Base-by-base conservation (phyloP, 2,888 invertebrate genomes). In the Metallyticus violacea region DNA sequence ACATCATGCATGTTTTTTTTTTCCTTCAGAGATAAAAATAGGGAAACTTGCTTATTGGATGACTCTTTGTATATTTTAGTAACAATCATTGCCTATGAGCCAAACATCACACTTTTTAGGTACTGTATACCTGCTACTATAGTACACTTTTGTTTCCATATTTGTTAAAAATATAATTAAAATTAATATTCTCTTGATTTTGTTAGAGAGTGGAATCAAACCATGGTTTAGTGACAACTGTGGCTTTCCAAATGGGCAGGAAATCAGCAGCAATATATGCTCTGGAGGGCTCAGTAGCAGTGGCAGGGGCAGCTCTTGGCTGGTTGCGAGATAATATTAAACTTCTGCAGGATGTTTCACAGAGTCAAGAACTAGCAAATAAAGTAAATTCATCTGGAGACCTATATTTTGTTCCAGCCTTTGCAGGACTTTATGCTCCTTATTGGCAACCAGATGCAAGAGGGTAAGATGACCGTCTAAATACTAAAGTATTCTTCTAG, bases 381-480 rank as follows among this genome's bases (percentile, higher is more conserved):
- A 91, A 92, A 82, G 95, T 95, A 0, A 92, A 93, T 83, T 92
- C 93, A 89, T 93, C 94, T 0, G 96, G 97, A 77, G 98, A 97
- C 89, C 96, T 99, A 89, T 97, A 97, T 91, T 99, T 99, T 92
- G 98, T 99, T 9, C 99, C 99, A n/a, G 99, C 99, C 6, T 99
- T 99, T 92, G 97, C 97, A 88, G 99, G 99, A 0, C 93, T 99
- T 6, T 99, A 97, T 92, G 97, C 99, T 87, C 99, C 99, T 0
- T 96, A 99, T 91, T 99, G 99, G 99, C 95, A 97, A 89, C 96
- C 97, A 90, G 97, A 98, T 92, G 98, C 98, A 0, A 93, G 98
- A 91, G 97, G 95, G 93, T 94, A 90, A 89, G 89, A 79, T 79
- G 2, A 2, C 9, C 9, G 79, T 79, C n/a, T n/a, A n/a, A n/a